Conservation (phyloP, 92 coral and sea anemone genomes). For the Bergia puertoricense region DNA sequence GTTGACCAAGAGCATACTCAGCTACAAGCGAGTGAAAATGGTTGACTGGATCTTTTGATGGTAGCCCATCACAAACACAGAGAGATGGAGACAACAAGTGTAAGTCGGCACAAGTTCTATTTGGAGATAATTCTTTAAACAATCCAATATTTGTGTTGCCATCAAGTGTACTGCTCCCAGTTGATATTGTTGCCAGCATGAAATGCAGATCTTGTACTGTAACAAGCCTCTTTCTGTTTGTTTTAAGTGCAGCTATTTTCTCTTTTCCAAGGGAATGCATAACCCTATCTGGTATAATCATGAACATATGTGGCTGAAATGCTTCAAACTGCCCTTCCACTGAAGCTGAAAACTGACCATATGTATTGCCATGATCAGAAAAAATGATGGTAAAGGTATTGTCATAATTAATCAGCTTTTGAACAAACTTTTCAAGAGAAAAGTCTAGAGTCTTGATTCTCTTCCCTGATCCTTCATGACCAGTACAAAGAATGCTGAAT, state of each 20-base stretch:
- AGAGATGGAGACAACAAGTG: constrained; percentile 58
- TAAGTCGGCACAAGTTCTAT: constrained; percentile 69
- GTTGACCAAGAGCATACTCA: constrained; percentile 83
- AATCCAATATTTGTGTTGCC: constrained; percentile 52
- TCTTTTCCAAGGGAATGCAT: constrained; percentile 52
- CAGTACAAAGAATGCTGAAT: constrained; percentile 57
- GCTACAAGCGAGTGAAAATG: constrained; percentile 64
- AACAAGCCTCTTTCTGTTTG: constrained; percentile 65
- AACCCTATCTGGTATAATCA: constrained; percentile 60
- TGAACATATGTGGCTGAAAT: constrained; percentile 76
- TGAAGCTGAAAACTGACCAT: constrained; percentile 62
- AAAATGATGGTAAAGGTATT: constrained; percentile 74
- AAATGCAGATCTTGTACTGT: constrained; percentile 69
- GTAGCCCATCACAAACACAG: constrained; percentile 78
- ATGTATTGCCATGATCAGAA: constrained; percentile 85
- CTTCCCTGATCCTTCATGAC: constrained; percentile 72
- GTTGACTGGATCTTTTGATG: constrained; percentile 47
- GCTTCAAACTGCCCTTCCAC: constrained; percentile 78
- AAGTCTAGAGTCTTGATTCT: constrained; percentile 66
- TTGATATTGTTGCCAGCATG: constrained; percentile 58
- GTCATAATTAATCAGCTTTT: constrained; percentile 53
- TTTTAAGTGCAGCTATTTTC: constrained; percentile 50
- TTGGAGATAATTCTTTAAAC: constrained; percentile 56
- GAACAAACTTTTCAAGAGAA: constrained; percentile 57
- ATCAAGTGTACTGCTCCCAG: constrained; percentile 14